Percentiles rank a stretch among this genome's conserved stretches.
These are phyloP conservation scores for Machimus atricapillus DNA, from an alignment of 2,888 invertebrate species.

Conservation along the genomic window DNA sequence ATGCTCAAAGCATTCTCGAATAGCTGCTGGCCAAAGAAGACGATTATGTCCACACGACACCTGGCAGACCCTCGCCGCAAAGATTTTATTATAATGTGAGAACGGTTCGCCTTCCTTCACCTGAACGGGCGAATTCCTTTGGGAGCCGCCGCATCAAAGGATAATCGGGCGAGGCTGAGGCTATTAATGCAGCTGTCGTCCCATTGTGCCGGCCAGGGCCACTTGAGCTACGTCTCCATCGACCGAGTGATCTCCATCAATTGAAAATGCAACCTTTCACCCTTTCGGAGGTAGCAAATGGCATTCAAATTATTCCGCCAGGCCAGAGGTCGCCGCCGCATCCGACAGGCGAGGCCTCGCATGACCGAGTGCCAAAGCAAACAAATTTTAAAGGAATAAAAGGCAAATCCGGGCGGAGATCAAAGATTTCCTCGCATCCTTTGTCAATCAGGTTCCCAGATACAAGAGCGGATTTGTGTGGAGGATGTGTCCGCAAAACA, in stretches of 20 bases:
- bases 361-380: conserved; percentile 17
- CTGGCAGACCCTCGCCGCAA: neutral
- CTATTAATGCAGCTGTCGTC: conserved; percentile 28
- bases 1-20: neutral
- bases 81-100: neutral
- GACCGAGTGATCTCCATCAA: neutral
- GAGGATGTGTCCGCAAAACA: conserved; percentile 18
- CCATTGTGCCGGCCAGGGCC: neutral
- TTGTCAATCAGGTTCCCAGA: conserved; percentile 7
- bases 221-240: conserved; percentile 15
- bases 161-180: neutral
- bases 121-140: neutral
- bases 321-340: conserved; percentile 4
- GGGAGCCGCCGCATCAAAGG: neutral
- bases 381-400: conserved; percentile 27
- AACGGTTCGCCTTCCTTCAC: neutral
- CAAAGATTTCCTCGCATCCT: conserved; percentile 21
- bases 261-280: conserved; percentile 19
- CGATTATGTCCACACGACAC: neutral
- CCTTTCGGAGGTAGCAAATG: conserved; percentile 16
- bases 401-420: conserved; percentile 20
- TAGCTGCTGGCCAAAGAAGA: neutral
- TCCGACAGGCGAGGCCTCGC: conserved; percentile 2
- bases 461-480: conserved; percentile 5
- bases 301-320: conserved; percentile 19